These are phyloP conservation scores for Tanytarsus gracilentus DNA, from an alignment of 2,888 invertebrate species.

Conservation along the genomic window DNA sequence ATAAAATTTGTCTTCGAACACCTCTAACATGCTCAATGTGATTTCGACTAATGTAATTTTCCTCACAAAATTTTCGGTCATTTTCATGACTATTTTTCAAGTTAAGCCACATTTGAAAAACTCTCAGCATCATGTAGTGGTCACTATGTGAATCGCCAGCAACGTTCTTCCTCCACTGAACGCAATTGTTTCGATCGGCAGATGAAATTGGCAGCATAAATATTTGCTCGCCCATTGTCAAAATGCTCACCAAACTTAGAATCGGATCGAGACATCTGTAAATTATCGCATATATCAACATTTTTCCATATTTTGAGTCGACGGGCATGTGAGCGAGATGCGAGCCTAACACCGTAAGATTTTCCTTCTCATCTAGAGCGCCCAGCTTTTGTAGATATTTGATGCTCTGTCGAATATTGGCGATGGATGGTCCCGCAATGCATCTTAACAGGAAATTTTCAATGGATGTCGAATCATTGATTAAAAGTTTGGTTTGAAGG, in stretches of 20 bases:
- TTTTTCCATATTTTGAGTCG: conserved; percentile 85
- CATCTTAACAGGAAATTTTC: conserved; percentile 75
- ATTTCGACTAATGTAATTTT: conserved; percentile 66
- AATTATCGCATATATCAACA: conserved; percentile 80
- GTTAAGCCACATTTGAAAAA: conserved; percentile 64
- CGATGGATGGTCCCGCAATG: conserved; percentile 73
- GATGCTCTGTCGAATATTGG: conserved; percentile 66
- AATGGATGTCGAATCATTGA: conserved; percentile 64
- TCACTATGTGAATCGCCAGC: conserved; percentile 75
- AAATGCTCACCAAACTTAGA: conserved; percentile 77
- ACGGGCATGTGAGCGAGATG: conserved; percentile 86
- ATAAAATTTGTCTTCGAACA: conserved; percentile 72
- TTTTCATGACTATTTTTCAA: conserved; percentile 54
- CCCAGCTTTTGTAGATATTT: conserved; percentile 65
- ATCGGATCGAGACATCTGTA: conserved; percentile 90
- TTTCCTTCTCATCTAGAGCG: conserved; percentile 76
- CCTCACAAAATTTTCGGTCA: conserved; percentile 62
- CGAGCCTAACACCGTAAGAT: conserved; percentile 77
- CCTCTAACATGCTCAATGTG: conserved; percentile 87
- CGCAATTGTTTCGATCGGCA: conserved; percentile 49
- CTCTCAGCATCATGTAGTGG: conserved; percentile 74
- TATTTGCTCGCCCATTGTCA: conserved; percentile 72
- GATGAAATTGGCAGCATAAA: conserved; percentile 61
- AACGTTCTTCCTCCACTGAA: conserved; percentile 59
- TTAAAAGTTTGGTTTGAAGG: conserved; percentile 75